A percentile compares a stretch with the other conserved stretches of the same genome.
Conservation (phyloP, 2,888 invertebrate genomes). For the Elaeidobius kamerunicus region DNA sequence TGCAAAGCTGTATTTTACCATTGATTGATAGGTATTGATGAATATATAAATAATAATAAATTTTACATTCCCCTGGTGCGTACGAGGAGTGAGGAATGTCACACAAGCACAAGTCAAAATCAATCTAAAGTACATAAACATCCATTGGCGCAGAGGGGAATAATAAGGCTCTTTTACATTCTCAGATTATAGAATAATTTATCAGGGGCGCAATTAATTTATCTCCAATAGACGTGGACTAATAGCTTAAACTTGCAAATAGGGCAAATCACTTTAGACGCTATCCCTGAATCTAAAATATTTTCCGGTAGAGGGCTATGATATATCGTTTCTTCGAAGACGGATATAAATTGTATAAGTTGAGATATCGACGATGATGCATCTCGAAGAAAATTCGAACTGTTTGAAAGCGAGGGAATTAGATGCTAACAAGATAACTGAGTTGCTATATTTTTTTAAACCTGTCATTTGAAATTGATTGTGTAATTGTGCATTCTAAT, state of each 20-base stretch:
- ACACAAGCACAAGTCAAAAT: too few species aligned
- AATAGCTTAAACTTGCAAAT: conserved; percentile 13
- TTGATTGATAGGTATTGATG: not conserved
- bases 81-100: too few species aligned
- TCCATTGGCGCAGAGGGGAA: too few species aligned
- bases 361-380: not conserved
- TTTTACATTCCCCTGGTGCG: too few species aligned
- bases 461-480: too few species aligned
- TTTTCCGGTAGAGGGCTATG: not conserved
- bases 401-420: too few species aligned
- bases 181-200: conserved; percentile 7
- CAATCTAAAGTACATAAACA: too few species aligned
- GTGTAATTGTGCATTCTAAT: too few species aligned
- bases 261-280: conserved; percentile 6
- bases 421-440: too few species aligned
- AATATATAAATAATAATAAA: not conserved
- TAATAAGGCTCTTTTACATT: not conserved
- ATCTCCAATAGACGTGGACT: conserved; percentile 6
- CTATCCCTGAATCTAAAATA: conserved; percentile 5
- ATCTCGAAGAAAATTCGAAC: not conserved
- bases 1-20: conserved; percentile 13
- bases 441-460: too few species aligned
- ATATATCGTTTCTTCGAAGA: not conserved
- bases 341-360: conserved; percentile 1
- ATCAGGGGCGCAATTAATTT: conserved; percentile 3